These are phyloP conservation scores for Saimiri boliviensis DNA, from an alignment of 2,113 vertebrate species.

Conservation along the genomic window DNA sequence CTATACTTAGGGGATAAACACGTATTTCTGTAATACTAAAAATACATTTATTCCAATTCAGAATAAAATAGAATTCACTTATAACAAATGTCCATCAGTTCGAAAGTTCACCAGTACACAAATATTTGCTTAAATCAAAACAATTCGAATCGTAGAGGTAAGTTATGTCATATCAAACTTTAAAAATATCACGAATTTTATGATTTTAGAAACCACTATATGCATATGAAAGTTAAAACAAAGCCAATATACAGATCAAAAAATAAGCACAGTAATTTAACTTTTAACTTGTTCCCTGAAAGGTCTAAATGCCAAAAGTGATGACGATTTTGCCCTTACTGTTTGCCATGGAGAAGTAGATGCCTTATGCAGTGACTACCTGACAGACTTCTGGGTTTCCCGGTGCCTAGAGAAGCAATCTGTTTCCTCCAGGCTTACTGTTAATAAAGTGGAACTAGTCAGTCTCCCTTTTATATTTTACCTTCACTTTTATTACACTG, in stretches of 20 bases:
- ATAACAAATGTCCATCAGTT: neutral
- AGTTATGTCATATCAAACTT: neutral
- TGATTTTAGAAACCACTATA: neutral
- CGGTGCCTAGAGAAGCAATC: neutral
- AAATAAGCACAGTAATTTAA: neutral
- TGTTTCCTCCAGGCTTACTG: neutral
- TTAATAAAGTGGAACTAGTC: neutral
- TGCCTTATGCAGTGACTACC: neutral
- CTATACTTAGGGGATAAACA: neutral
- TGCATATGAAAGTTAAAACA: neutral
- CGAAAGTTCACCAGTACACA: neutral
- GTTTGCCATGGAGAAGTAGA: neutral
- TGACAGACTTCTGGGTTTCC: neutral
- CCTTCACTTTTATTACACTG: neutral
- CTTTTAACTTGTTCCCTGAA: neutral
- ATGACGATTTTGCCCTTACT: neutral
- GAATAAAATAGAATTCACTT: neutral
- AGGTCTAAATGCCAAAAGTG: neutral
- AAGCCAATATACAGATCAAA: neutral
- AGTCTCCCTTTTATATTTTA: constrained; percentile 8
- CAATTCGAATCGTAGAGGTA: neutral
- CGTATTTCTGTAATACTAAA: neutral
- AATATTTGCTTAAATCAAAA: neutral
- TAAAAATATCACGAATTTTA: neutral
- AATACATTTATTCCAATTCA: constrained; percentile 11